Percentiles rank a stretch among this genome's conserved stretches.
Evolutionary conservation across 2,888 invertebrate genomes (phyloP).

Genomic region (Euzetes globulus): DNA sequence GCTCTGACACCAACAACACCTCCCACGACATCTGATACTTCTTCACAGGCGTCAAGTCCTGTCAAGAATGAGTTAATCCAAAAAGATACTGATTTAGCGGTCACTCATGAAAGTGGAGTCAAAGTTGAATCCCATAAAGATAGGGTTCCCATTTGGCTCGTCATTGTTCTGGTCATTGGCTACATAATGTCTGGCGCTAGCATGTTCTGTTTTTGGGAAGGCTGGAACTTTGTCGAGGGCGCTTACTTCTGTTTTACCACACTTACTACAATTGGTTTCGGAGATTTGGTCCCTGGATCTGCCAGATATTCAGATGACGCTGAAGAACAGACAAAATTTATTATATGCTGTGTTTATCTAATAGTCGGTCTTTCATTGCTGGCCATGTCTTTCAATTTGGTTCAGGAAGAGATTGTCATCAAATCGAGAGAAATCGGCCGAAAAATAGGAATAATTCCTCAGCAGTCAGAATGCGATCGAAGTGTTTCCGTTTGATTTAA

Average conservation of each 20-base stretch:
- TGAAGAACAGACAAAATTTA: constrained; percentile 61
- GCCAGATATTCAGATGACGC: constrained; percentile 39
- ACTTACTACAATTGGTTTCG: constrained; percentile 72
- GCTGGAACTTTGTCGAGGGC: constrained; percentile 68
- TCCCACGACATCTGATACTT: constrained; percentile 3
- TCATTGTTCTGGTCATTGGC: constrained; percentile 60
- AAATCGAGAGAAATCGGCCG: constrained; percentile 39
- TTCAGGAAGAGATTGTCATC: constrained; percentile 63
- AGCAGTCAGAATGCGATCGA: background rate
- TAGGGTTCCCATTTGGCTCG: constrained; percentile 58
- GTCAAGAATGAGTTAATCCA: constrained; percentile 15
- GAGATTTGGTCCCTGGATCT: constrained; percentile 63
- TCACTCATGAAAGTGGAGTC: constrained; percentile 3
- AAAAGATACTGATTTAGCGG: background rate
- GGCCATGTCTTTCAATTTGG: constrained; percentile 74
- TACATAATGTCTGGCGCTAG: constrained; percentile 70
- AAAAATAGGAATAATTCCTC: constrained; percentile 38
- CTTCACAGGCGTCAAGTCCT: constrained; percentile 1
- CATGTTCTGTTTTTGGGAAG: constrained; percentile 67
- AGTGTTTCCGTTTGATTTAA: background rate
- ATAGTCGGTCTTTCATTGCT: constrained; percentile 69
- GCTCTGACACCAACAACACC: background rate
- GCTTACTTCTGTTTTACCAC: constrained; percentile 79
- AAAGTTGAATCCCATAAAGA: constrained; percentile 4
- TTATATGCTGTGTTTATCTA: constrained; percentile 70